Evolutionary conservation across 2,113 vertebrate species (phyloP).

Genomic region (Fulmarus glacialis): DNA sequence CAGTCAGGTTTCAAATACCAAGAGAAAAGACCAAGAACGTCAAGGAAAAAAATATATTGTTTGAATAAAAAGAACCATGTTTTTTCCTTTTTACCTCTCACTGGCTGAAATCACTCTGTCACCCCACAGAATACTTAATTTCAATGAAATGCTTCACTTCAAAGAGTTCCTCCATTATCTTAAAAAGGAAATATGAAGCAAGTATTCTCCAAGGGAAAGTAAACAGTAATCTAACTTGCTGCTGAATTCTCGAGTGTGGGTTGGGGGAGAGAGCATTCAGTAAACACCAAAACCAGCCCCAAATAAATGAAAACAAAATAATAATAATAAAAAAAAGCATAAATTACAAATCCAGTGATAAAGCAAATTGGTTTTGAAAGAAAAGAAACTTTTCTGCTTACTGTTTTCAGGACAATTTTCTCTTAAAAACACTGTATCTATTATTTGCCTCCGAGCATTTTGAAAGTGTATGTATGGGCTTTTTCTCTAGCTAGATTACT

Average conservation of each 20-base stretch:
- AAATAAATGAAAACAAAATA: not conserved
- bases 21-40: not conserved
- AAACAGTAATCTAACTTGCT: not conserved
- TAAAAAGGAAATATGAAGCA: conserved; percentile 19
- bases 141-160: not conserved
- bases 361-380: not conserved
- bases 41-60: not conserved
- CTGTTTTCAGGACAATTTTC: not conserved
- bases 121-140: not conserved
- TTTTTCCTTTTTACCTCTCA: not conserved
- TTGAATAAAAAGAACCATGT: not conserved
- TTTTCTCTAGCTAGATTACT: not conserved
- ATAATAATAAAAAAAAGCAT: not conserved
- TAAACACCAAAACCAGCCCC: not conserved
- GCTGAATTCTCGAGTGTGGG: not conserved
- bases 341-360: not conserved
- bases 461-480: not conserved
- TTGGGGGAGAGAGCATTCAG: not conserved
- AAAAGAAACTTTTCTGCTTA: not conserved
- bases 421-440: not conserved
- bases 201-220: not conserved
- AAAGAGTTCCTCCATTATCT: not conserved
- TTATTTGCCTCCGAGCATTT: not conserved
- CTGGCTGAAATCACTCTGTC: not conserved
- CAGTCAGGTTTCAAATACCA: not conserved